Conservation (phyloP, 2,113 vertebrate species). For the Oceanodroma tethys region DNA sequence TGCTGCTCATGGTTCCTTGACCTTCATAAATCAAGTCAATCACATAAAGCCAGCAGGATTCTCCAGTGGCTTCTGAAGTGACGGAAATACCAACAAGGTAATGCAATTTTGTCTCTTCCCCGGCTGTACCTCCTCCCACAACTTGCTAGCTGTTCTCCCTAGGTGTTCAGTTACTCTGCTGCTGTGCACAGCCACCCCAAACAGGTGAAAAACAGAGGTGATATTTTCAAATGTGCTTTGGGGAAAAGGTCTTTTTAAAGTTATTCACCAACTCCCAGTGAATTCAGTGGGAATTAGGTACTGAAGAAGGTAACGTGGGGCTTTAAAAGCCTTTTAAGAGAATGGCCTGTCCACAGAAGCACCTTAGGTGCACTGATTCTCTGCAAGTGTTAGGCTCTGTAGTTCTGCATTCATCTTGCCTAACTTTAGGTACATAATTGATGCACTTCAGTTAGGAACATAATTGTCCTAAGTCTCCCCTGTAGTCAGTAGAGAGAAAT, state of each 20-base stretch:
- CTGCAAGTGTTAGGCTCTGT: neutral
- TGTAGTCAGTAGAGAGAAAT: neutral
- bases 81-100: neutral
- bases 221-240: neutral
- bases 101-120: neutral
- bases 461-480: neutral
- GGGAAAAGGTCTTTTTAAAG: neutral
- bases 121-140: neutral
- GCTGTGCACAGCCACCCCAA: neutral
- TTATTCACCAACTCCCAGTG: neutral
- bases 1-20: neutral
- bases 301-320: rapidly evolving
- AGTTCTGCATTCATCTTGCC: neutral
- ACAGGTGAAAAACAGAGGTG: neutral
- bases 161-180: neutral
- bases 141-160: neutral
- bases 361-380: neutral
- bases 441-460: neutral
- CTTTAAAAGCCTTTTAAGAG: neutral
- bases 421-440: neutral
- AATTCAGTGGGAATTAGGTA: neutral
- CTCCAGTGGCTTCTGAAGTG: neutral
- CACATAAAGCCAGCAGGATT: neutral
- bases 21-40: neutral
- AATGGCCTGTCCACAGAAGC: neutral